These are phyloP conservation scores for Linurgus olivaceus DNA, from an alignment of 2,797 vertebrate genomes.

Conservation along the genomic window DNA sequence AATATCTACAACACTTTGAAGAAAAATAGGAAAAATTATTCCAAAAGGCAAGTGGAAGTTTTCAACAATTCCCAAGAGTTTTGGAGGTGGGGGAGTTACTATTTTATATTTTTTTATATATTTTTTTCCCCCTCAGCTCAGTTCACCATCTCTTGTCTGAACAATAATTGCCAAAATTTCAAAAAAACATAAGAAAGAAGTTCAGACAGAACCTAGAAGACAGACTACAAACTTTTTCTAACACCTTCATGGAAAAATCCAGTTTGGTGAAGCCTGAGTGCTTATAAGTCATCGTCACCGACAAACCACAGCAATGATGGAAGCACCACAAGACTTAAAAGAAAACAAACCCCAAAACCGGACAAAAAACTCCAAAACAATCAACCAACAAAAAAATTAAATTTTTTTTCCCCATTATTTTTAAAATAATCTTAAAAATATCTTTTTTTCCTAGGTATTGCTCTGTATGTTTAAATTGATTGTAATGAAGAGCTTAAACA, in stretches of 20 bases:
- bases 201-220: background rate
- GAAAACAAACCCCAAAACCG: fast-evolving
- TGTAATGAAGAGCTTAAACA: background rate
- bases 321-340: background rate
- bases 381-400: fast-evolving
- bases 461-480: background rate
- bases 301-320: background rate
- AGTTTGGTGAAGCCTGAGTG: background rate
- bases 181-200: background rate
- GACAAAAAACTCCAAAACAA: background rate
- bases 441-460: background rate
- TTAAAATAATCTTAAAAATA: background rate
- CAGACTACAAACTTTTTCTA: background rate
- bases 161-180: background rate
- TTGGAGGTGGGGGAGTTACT: background rate
- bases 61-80: background rate
- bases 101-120: background rate
- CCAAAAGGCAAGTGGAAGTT: background rate
- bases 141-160: background rate
- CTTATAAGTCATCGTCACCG: background rate
- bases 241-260: background rate
- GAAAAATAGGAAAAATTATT: background rate
- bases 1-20: background rate
- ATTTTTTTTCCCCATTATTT: background rate
- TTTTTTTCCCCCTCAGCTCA: background rate